Evolutionary conservation across 2,797 vertebrate genomes (phyloP).

Genomic region (Acropternis orthonyx): DNA sequence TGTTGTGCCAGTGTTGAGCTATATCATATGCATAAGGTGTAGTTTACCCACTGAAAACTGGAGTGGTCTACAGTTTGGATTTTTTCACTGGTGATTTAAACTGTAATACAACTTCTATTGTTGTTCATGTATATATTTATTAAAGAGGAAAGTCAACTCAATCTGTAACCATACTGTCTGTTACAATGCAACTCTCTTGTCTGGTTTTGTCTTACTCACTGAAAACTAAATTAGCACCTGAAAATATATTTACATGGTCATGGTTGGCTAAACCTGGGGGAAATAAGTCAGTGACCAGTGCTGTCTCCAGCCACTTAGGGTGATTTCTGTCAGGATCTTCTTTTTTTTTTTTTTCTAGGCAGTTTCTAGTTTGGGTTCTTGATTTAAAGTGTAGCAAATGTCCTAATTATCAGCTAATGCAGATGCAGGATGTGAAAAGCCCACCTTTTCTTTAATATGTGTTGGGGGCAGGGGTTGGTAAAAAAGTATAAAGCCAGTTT

Average conservation of each 20-base stretch:
- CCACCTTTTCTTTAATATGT: neutral
- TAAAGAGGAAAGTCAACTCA: neutral
- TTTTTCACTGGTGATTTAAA: neutral
- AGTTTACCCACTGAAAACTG: neutral
- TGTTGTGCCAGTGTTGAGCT: neutral
- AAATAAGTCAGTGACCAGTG: neutral
- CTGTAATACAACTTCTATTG: neutral
- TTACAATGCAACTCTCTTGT: neutral
- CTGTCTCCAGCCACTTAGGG: neutral
- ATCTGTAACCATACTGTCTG: neutral
- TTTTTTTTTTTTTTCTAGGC: neutral
- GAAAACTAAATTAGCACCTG: neutral
- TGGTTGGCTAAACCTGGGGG: neutral
- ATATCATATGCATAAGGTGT: neutral
- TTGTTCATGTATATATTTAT: neutral
- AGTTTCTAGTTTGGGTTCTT: neutral
- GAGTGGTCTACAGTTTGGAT: neutral
- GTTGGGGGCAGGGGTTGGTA: neutral
- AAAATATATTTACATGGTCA: neutral
- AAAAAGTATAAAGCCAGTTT: neutral
- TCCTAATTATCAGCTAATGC: neutral
- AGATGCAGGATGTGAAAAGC: neutral
- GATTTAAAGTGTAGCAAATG: neutral
- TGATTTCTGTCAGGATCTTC: neutral
- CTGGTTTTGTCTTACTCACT: neutral